Evolutionary conservation across 2,888 invertebrate genomes (phyloP).

Genomic region (Lamellibrachia columna): DNA sequence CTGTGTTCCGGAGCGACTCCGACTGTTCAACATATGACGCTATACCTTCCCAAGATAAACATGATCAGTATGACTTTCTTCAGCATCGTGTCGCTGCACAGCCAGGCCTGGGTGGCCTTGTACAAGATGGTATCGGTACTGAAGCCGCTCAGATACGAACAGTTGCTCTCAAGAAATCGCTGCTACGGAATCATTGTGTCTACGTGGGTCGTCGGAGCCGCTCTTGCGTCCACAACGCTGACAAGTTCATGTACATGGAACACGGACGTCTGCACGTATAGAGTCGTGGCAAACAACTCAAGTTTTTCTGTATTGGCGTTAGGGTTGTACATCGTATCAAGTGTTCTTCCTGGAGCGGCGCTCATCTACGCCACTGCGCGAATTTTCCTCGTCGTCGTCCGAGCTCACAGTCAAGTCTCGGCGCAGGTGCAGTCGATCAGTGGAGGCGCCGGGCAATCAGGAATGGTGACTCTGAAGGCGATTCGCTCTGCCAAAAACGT

Average conservation of each 20-base stretch:
- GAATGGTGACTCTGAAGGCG: background rate
- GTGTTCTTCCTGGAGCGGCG: background rate
- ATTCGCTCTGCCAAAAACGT: background rate
- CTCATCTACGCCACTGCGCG: background rate
- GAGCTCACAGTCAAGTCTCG: background rate
- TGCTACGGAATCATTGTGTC: background rate
- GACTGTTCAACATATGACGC: background rate
- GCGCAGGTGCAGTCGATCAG: background rate
- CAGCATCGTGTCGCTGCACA: background rate
- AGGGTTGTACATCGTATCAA: too few species aligned
- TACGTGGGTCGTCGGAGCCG: background rate
- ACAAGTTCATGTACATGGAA: too few species aligned
- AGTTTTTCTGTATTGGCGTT: too few species aligned
- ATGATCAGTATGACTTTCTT: background rate
- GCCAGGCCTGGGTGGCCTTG: background rate
- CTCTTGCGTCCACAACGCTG: background rate
- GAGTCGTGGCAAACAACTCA: too few species aligned
- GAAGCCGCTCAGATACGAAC: background rate
- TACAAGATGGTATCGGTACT: background rate
- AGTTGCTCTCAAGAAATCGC: background rate
- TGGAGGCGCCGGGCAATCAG: background rate
- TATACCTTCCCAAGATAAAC: background rate
- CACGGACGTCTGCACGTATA: too few species aligned
- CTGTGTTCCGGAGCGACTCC: background rate
- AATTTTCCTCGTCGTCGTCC: background rate